Conservation (phyloP, 2,888 invertebrate species). For the Adelphocoris suturalis region DNA sequence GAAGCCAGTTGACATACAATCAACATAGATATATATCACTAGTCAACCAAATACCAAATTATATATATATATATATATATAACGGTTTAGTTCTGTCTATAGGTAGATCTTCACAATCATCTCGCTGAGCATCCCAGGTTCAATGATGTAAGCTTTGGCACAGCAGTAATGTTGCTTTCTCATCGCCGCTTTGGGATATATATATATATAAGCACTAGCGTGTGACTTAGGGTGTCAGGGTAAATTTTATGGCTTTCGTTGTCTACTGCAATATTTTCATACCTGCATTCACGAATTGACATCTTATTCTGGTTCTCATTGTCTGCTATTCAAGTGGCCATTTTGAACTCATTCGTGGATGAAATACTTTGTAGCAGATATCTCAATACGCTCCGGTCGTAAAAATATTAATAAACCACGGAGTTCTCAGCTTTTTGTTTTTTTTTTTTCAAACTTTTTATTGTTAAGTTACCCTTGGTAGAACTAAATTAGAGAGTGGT, state of each 20-base stretch:
- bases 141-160: no score
- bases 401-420: conserved; percentile 8
- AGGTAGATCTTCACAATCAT: no score
- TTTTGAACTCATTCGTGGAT: neutral
- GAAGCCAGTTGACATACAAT: no score
- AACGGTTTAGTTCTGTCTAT: no score
- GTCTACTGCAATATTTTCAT: neutral
- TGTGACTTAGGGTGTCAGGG: neutral
- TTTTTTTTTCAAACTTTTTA: no score
- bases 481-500: conserved; percentile 53
- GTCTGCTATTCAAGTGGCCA: neutral
- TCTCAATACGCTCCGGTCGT: neutral
- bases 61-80: no score
- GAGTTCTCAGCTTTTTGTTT: neutral
- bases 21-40: no score
- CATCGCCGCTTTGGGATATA: no score
- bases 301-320: neutral
- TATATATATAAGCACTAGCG: neutral
- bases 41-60: no score
- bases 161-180: no score
- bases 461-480: neutral
- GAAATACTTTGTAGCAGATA: neutral
- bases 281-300: neutral
- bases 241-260: neutral
- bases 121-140: no score